A percentile compares a stretch with the other conserved stretches of the same genome.
These are phyloP conservation scores for Hartigia nigra DNA, from an alignment of 2,888 invertebrate species.

Conservation along the genomic window DNA sequence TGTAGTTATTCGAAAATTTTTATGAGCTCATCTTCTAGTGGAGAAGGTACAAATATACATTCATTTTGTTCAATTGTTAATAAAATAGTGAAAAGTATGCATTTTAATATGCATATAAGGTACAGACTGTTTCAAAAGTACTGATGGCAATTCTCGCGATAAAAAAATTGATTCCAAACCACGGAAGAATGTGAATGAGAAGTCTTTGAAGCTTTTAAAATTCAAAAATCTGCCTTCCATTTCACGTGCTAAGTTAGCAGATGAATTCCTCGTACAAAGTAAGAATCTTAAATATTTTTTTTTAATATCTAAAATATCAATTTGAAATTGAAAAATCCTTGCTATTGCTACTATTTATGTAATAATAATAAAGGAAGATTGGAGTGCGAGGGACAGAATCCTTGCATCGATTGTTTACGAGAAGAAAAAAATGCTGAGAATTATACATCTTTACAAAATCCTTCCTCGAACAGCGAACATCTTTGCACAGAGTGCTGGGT, in stretches of 20 bases:
- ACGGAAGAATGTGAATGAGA: neutral
- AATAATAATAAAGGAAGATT: neutral
- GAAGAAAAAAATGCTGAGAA: neutral
- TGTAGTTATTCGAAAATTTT: neutral
- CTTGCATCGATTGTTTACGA: neutral
- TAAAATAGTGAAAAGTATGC: neutral
- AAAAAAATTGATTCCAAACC: neutral
- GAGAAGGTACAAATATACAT: neutral
- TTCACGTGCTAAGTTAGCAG: neutral
- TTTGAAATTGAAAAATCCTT: neutral
- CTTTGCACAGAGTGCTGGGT: neutral
- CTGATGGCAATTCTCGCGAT: neutral
- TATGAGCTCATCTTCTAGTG: neutral
- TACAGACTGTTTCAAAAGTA: neutral
- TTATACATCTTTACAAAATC: neutral
- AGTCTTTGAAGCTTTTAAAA: neutral
- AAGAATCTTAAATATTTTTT: neutral
- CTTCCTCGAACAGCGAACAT: neutral
- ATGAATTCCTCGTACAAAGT: neutral
- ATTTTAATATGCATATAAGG: neutral
- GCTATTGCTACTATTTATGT: neutral
- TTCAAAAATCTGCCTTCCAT: neutral
- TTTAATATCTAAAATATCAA: neutral
- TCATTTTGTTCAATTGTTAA: neutral
- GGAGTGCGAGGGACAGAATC: neutral